Percentiles rank a stretch among this genome's conserved stretches.
phyloP scores from a whole-genome alignment of 2,888 invertebrate species.

The Apoda limacodes region DNA sequence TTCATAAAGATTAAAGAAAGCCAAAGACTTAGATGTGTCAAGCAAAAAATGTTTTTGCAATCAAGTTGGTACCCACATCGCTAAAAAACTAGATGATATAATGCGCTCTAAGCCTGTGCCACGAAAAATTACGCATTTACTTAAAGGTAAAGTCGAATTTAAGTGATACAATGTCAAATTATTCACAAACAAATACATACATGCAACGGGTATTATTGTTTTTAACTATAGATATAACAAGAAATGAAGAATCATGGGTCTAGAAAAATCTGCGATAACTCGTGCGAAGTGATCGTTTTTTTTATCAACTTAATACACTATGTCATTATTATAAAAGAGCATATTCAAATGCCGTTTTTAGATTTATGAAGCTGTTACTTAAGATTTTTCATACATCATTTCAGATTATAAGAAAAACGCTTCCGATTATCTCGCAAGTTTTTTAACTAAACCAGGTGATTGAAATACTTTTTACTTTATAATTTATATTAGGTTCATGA shows the following conservation, averaged over 20 bases:
- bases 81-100: slow-evolving; percentile 42
- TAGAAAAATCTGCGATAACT: too few relatives aligned
- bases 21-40: slow-evolving; percentile 23
- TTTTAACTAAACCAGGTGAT: slow-evolving; percentile 44
- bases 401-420: slow-evolving; percentile 43
- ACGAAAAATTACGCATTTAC: slow-evolving; percentile 35
- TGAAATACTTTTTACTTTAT: neutral
- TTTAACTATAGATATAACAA: too few relatives aligned
- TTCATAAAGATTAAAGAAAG: slow-evolving; percentile 40
- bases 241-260: too few relatives aligned
- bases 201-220: too few relatives aligned
- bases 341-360: neutral
- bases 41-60: slow-evolving; percentile 30
- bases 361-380: neutral
- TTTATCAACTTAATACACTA: neutral
- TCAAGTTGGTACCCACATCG: slow-evolving; percentile 28
- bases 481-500: neutral
- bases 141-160: too few relatives aligned
- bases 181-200: too few relatives aligned
- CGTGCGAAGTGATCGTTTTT: too few relatives aligned
- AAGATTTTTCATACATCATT: slow-evolving; percentile 18
- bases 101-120: slow-evolving; percentile 36
- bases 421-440: slow-evolving; percentile 37
- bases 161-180: too few relatives aligned
- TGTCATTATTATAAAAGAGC: neutral